Base-by-base conservation (phyloP, 2,888 invertebrate genomes). In the Boloria euphrosyne region DNA sequence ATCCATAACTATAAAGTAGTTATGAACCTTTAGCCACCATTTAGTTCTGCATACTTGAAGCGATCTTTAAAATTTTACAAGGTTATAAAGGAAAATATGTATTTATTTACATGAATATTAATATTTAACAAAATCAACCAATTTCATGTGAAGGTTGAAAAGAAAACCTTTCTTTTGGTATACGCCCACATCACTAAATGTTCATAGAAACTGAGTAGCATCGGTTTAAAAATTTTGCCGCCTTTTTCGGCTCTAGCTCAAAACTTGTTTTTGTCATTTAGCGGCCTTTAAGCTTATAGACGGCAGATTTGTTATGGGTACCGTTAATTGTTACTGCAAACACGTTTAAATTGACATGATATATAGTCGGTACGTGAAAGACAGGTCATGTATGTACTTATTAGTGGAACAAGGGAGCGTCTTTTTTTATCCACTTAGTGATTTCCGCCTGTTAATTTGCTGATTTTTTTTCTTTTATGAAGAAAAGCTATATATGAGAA, bases 61-160 rank as follows among this genome's bases (percentile, higher is more conserved):
- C 47, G 47, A 47, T 47, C 47, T 47, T 47, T 47, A 47, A 47
- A 47, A 47, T 47, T 47, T 47, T 46, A 46, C 46, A 47, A 47
- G 6, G 10, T 47, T 47, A 47, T 6, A 47, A 47, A 47, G 47
- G 47, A 47, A 47, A 47, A 47, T 47, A 47, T 47, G 47, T 47
- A 47, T 47, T 47, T 47, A 47, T 47, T 47, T 13, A 47, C 47
- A 47, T 47, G 47, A 47, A 47, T 47, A 47, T 47, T 47, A 47
- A 47, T 47, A 47, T 47, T 47, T 47, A 47, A 47, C 47, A 47
- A 47, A 47, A 47, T 47, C 47, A 47, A 47, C 47, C 47, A 47
- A 47, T 47, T 47, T 16, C 47, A 47, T 47, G 47, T 47, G 14
- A 47, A 47, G 47, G 47, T 47, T 47, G 47, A 47, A 47, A 47